Evolutionary conservation across 2,797 vertebrate genomes (phyloP).

Genomic region (Triplophysa yarkandensis): DNA sequence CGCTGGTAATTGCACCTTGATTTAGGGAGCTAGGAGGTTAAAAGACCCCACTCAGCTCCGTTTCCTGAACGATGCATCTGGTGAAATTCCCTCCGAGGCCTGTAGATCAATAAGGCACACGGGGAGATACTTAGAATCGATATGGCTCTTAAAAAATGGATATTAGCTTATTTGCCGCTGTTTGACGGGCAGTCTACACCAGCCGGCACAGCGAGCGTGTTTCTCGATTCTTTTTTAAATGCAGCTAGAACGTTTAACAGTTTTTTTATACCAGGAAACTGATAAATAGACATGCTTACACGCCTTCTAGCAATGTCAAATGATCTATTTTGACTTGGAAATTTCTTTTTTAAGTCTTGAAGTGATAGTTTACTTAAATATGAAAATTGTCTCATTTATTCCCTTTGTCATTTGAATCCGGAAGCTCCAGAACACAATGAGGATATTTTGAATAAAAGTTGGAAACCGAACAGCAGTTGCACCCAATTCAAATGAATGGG

Average conservation of each 20-base stretch:
- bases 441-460: too few species aligned
- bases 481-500: too few species aligned
- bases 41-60: constrained; percentile 74
- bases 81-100: constrained; percentile 76
- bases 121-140: constrained; percentile 78
- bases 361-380: too few species aligned
- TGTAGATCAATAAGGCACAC: constrained; percentile 78
- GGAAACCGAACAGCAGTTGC: too few species aligned
- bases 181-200: constrained; percentile 78
- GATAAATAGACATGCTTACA: constrained; percentile 22
- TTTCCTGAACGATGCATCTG: constrained; percentile 77
- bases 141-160: constrained; percentile 81
- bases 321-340: background rate
- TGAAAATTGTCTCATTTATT: too few species aligned
- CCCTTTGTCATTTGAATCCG: too few species aligned
- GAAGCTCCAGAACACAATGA: too few species aligned
- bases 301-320: background rate
- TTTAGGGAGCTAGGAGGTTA: constrained; percentile 73
- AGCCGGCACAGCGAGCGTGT: constrained; percentile 5
- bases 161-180: constrained; percentile 82
- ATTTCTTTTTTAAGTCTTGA: constrained; percentile 5
- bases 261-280: background rate
- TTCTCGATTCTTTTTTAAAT: constrained; percentile 9
- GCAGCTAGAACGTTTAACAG: background rate
- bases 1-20: constrained; percentile 63